These are phyloP conservation scores for Pachycephala philippinensis DNA, from an alignment of 2,113 vertebrate genomes.

Conservation along the genomic window DNA sequence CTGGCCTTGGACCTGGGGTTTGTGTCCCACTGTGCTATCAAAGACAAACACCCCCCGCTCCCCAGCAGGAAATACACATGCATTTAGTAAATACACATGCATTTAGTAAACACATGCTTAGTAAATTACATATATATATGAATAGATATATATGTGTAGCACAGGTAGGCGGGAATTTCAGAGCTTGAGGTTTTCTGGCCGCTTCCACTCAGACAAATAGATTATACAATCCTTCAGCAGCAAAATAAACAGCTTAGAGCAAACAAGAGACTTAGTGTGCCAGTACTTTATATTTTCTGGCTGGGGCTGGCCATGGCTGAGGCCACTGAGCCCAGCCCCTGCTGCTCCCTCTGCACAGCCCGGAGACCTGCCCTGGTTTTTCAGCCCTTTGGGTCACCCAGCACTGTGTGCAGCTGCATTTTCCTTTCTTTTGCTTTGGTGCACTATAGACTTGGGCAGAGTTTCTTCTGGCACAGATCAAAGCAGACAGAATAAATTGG, in stretches of 20 bases:
- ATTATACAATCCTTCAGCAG: background rate
- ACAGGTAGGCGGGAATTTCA: background rate
- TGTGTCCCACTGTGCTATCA: background rate
- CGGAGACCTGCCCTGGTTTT: background rate
- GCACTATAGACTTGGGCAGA: background rate
- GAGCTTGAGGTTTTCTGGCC: background rate
- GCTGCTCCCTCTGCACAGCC: background rate
- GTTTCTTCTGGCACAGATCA: background rate
- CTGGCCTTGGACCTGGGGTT: background rate
- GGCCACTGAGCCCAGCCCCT: background rate
- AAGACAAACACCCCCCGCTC: background rate
- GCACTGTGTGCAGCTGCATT: background rate
- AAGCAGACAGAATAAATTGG: background rate
- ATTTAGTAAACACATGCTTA: background rate
- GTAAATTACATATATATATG: background rate
- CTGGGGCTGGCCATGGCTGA: background rate
- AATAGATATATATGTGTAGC: background rate
- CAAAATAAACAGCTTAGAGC: constrained; percentile 39
- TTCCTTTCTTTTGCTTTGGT: background rate
- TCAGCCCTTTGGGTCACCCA: background rate
- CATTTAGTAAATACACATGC: background rate
- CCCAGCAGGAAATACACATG: background rate
- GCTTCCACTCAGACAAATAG: background rate
- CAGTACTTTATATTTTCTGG: background rate
- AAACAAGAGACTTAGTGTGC: background rate